A percentile compares a stretch with the other conserved stretches of the same genome.
Evolutionary conservation across 2,113 vertebrate genomes (phyloP).

Genomic region (Otocyon megalotis): DNA sequence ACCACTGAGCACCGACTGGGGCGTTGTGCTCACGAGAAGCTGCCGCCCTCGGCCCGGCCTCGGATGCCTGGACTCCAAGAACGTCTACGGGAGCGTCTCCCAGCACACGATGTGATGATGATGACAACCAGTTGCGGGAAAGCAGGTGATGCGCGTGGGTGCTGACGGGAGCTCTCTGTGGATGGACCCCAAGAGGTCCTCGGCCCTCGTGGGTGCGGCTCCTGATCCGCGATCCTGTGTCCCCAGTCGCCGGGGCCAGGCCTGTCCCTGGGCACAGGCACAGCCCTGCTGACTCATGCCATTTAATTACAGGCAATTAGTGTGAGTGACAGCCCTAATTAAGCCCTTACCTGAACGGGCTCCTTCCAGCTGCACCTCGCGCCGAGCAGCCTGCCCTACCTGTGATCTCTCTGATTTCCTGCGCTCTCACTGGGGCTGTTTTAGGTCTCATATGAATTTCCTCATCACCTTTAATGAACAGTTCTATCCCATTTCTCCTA

Average conservation of each 20-base stretch:
- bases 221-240: fast-evolving
- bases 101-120: fast-evolving
- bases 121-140: background rate
- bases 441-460: background rate
- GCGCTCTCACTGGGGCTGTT: background rate
- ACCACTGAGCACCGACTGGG: fast-evolving
- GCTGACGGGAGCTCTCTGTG: fast-evolving
- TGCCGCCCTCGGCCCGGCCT: fast-evolving
- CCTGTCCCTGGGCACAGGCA: background rate
- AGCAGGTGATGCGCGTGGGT: fast-evolving
- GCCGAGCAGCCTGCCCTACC: background rate
- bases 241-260: background rate
- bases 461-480: constrained; percentile 22
- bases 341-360: constrained; percentile 46
- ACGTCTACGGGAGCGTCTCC: background rate
- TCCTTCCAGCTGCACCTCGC: background rate
- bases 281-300: background rate
- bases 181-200: fast-evolving
- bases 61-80: fast-evolving
- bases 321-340: constrained; percentile 69
- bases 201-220: fast-evolving
- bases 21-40: fast-evolving
- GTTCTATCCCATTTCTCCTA: background rate
- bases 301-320: constrained; percentile 35
- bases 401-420: background rate